Evolutionary conservation across 2,797 vertebrate species (phyloP), one percentile per base, ranked within the genome.

Genomic region (Mormyrus hasselquistii): DNA sequence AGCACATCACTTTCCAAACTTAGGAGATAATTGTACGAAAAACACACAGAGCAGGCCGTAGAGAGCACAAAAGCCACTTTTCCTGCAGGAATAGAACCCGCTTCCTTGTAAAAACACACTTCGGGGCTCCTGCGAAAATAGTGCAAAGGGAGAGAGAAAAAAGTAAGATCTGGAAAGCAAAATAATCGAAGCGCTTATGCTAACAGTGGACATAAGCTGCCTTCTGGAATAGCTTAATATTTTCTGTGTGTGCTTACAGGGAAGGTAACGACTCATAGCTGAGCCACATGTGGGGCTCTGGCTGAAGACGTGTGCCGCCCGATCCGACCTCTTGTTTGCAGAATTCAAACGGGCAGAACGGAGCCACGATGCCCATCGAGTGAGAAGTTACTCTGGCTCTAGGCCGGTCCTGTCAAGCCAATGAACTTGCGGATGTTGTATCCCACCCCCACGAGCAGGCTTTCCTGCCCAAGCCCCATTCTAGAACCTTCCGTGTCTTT

Each of bases 1-100:
- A 93, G 92, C 93, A 93, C 94, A 94, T 93, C 93, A 88, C 93
- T 93, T 91, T 93, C 92, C 94, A 93, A 93, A 92, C 94, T 94
- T 94, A 94, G 94, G 94, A 94, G 93, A 94, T 93, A 94, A 94
- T 95, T 94, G 93, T 93, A 94, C 92, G 91, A 93, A 94, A 88
- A 94, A 94, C 94, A 95, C 92, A 95, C 93, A 86, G 93, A 91
- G 90, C 9, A 92, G 90, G 91, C 94, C 95, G 89, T 94, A 94
- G 92, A 59, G 92, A 94, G 92, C 93, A 93, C 93, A 90, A 93
- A 95, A 94, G 93, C 93, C 94, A 93, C 93, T 90, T 87, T 93
- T 92, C 94, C 79, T 89, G 89, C 92, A 93, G 92, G 90, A 92
- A 91, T 88, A 93, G 91, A 91, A 29, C 25, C 19, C 65, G 89